Conservation (phyloP, 2,888 invertebrate genomes). For the Calliphora vomitoria region DNA sequence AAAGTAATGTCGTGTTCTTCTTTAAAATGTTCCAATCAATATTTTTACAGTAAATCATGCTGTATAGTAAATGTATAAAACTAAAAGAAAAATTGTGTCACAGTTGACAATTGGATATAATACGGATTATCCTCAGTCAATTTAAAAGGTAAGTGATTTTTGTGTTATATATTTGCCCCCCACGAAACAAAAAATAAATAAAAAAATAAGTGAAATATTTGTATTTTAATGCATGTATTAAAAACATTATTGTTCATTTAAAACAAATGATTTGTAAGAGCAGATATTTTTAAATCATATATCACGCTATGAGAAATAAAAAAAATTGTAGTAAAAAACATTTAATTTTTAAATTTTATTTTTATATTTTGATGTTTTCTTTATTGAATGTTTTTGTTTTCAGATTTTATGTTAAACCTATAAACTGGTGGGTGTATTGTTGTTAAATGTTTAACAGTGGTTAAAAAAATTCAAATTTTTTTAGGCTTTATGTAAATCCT, state of each 20-base stretch:
- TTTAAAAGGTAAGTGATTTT: slow-evolving; percentile 74
- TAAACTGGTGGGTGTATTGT: background rate
- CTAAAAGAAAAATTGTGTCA: slow-evolving; percentile 70
- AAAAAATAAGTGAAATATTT: slow-evolving; percentile 21
- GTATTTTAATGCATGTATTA: slow-evolving; percentile 21
- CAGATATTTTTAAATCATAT: background rate
- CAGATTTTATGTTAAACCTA: background rate
- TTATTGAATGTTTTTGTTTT: background rate
- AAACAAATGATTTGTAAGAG: background rate
- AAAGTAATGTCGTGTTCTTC: slow-evolving; percentile 46
- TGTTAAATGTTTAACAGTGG: background rate
- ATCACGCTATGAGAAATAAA: slow-evolving; percentile 12
- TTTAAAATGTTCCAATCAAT: slow-evolving; percentile 62
- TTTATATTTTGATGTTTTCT: background rate
- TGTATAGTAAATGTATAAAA: slow-evolving; percentile 62
- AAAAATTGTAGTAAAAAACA: background rate
- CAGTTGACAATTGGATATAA: slow-evolving; percentile 76
- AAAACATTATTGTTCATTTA: background rate
- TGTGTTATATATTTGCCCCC: background rate
- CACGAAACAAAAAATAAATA: background rate
- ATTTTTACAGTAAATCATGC: slow-evolving; percentile 66
- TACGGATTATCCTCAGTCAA: slow-evolving; percentile 75
- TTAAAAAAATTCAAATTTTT: background rate
- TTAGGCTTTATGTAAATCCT: no score
- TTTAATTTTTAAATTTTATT: background rate